These are phyloP conservation scores for Heliangelus exortis DNA, from an alignment of 2,797 vertebrate genomes.

Conservation along the genomic window DNA sequence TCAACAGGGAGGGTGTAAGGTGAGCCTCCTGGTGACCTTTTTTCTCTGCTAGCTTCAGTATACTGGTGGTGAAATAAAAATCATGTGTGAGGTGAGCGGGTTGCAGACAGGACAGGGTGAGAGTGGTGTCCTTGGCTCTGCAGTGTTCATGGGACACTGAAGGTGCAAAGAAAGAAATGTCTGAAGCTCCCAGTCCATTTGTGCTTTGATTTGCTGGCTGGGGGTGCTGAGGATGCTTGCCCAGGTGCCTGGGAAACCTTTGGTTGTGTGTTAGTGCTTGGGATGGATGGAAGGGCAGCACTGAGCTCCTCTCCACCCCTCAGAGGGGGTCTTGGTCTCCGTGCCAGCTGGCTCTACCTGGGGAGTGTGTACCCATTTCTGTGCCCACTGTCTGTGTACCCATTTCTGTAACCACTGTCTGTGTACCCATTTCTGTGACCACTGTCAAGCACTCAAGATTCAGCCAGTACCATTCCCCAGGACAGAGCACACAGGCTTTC, in stretches of 20 bases:
- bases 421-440: too few relatives aligned
- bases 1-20: rapidly evolving
- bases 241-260: not conserved
- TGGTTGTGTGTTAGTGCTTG: not conserved
- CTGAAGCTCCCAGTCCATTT: rapidly evolving
- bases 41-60: not conserved
- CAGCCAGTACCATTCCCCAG: not conserved
- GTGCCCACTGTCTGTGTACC: rapidly evolving
- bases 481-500: rapidly evolving
- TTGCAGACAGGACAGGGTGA: rapidly evolving
- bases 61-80: not conserved
- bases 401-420: rapidly evolving
- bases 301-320: not conserved
- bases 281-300: rapidly evolving
- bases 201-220: not conserved
- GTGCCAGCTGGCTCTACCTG: too few relatives aligned
- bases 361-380: rapidly evolving
- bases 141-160: not conserved
- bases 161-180: not conserved
- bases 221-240: not conserved
- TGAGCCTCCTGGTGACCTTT: not conserved
- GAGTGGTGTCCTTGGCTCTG: not conserved
- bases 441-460: not conserved
- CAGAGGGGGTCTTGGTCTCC: rapidly evolving
- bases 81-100: rapidly evolving